Base-by-base conservation (phyloP, 2,888 invertebrate genomes). In the Cynaeus angustus region DNA sequence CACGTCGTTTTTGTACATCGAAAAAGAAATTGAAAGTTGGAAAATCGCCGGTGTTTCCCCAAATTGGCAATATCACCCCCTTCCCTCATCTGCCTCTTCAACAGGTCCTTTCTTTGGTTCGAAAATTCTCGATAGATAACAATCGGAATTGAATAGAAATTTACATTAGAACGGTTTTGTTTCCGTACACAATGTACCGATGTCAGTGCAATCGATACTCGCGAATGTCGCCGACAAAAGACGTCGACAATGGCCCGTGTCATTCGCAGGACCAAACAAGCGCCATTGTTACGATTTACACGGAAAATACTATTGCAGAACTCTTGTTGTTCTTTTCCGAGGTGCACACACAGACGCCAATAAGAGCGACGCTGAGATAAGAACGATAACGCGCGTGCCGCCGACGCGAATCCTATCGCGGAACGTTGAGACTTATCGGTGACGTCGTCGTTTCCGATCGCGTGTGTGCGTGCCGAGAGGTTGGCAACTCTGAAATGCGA, bases 221-320 rank as follows among this genome's bases (percentile, higher is more conserved):
- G 77, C 74, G 76, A 76, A 77, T 75, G 38, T 55, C 74, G 72
- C 75, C 74, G 75, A 78, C 79, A 80, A 81, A 80, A 80, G 80
- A 78, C 77, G 73, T 76, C 75, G 75, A 81, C 80, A 80, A 81
- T 79, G 78, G 77, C 74, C 78, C 77, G 79, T 81, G 81, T 82
- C 82, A 82, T 77, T 79, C 76, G 76, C 82, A 82, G 81, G 80
- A 75, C 79, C 75, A 76, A 78, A 79, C 78, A 78, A 76, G 76
- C 76, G 75, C 75, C 75, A 79, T 79, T 78, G 80, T 79, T 74
- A 74, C 65, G 68, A 61, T 72, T 74, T 70, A 50, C 64, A 73
- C 72, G 71, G 77, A 75, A 77, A 76, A 77, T 76, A 74, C 71
- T 74, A 69, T 72, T 72, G 73, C 71, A 66, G 68, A 70, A 55